Evolutionary conservation across 2,797 vertebrate species (phyloP).

Genomic region (Scarus forsteni): DNA sequence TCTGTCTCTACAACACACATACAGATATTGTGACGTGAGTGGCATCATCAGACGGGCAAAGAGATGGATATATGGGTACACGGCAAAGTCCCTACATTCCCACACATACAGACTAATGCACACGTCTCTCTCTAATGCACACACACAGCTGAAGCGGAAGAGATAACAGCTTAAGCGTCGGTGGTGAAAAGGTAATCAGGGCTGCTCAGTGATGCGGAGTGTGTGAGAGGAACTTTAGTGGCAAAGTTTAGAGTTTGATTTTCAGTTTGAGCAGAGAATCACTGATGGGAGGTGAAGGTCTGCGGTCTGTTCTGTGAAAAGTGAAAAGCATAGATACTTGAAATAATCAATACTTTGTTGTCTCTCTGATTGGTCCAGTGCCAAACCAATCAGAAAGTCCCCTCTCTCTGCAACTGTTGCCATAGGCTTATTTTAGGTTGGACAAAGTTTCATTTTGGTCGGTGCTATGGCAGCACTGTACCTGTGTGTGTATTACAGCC

Average conservation of each 20-base stretch:
- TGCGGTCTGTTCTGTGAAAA: conserved; percentile 6
- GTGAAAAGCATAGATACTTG: background rate
- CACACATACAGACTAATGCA: background rate
- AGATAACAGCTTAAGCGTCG: conserved; percentile 54
- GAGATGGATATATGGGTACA: conserved; percentile 54
- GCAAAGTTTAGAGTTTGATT: conserved; percentile 38
- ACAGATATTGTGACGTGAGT: conserved; percentile 29
- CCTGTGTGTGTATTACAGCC: too few species aligned
- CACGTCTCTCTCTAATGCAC: background rate
- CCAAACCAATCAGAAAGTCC: too few species aligned
- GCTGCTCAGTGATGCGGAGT: conserved; percentile 48
- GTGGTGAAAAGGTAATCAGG: conserved; percentile 59
- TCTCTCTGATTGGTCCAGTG: too few species aligned
- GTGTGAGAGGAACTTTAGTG: conserved; percentile 18
- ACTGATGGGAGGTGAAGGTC: background rate
- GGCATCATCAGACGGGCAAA: conserved; percentile 41
- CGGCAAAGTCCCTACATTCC: conserved; percentile 38
- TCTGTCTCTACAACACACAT: conserved; percentile 3
- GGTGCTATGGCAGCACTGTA: too few species aligned
- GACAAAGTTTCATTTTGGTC: too few species aligned
- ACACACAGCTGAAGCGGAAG: conserved; percentile 42
- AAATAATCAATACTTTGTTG: too few species aligned
- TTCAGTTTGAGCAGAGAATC: conserved; percentile 3
- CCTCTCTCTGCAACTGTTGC: too few species aligned
- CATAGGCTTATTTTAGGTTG: too few species aligned